Base-by-base conservation (phyloP, 2,113 vertebrate species). In the Craseonycteris thonglongyai region DNA sequence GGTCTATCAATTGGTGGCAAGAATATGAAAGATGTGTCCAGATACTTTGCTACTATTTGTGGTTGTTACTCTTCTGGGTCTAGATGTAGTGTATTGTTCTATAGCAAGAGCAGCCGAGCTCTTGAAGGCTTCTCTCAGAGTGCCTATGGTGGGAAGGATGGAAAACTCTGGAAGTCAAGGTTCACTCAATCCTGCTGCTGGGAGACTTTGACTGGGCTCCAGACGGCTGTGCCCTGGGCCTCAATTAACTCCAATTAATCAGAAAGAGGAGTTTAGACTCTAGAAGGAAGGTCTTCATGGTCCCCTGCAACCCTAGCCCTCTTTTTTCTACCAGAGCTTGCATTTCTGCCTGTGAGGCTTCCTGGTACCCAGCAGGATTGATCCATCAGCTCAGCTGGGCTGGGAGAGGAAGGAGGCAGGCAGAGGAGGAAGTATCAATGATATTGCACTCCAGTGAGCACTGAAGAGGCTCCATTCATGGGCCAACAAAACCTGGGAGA, bases 381-480 rank as follows among this genome's bases (percentile, higher is more conserved):
- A 98, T 98, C 97, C 96, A 93, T 98, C 98, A 96, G 96, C 85
- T 95, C 93, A 75, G 58, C 87, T 72, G 6, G 24, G 66, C 94
- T 95, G 93, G 94, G 96, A 96, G 81, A 95, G 84, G 95, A 96
- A 96, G 88, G 75, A 85, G 96, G 94, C 49, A 47, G 89, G 97
- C 94, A 54, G 95, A 96, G 96, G 91, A 97, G 97, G 93, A 97
- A 97, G 97, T 93, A 97, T 96, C 96, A 98, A 97, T 98, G 97
- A 97, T 96, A 97, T 96, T 24, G 97, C 98, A 98, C 98, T 98
- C 98, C 98, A 98, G 93, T 98, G 98, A 98, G 97, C 98, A 98
- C 97, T 98, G 98, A 98, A 98, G 98, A 98, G 98, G 98, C 95
- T 97, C 97, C 98, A 98, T 98, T 98, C 98, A 98, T 85, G 90